Conservation (phyloP, 2,113 vertebrate genomes). For the Apteryx mantelli region DNA sequence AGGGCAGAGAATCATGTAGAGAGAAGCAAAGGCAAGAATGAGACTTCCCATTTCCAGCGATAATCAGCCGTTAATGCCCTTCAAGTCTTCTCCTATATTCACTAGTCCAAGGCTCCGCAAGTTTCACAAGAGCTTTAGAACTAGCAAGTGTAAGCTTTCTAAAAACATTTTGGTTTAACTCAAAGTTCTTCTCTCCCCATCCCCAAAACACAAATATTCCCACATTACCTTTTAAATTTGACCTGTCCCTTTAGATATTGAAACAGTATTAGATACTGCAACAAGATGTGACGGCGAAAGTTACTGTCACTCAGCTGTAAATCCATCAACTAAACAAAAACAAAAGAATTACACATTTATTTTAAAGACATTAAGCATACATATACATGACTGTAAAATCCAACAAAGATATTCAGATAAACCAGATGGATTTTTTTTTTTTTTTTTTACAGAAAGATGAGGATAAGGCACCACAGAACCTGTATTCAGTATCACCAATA, state of each 20-base stretch:
- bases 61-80: neutral
- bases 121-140: neutral
- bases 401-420: neutral
- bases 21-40: neutral
- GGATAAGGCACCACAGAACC: neutral
- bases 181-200: neutral
- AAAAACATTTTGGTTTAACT: neutral
- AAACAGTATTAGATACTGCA: constrained; percentile 98
- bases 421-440: too few species aligned
- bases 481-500: neutral
- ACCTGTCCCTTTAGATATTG: constrained; percentile 98
- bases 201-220: neutral
- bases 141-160: neutral
- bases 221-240: constrained; percentile 95
- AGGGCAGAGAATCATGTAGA: neutral
- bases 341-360: neutral
- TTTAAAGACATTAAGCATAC: neutral
- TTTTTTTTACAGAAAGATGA: neutral
- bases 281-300: constrained; percentile 94
- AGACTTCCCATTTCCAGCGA: neutral
- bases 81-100: neutral
- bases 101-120: neutral
- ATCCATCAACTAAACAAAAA: constrained; percentile 91
- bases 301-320: constrained; percentile 98
- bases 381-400: neutral